These are phyloP conservation scores for Arge pagana DNA, from an alignment of 2,888 invertebrate genomes.

Conservation along the genomic window DNA sequence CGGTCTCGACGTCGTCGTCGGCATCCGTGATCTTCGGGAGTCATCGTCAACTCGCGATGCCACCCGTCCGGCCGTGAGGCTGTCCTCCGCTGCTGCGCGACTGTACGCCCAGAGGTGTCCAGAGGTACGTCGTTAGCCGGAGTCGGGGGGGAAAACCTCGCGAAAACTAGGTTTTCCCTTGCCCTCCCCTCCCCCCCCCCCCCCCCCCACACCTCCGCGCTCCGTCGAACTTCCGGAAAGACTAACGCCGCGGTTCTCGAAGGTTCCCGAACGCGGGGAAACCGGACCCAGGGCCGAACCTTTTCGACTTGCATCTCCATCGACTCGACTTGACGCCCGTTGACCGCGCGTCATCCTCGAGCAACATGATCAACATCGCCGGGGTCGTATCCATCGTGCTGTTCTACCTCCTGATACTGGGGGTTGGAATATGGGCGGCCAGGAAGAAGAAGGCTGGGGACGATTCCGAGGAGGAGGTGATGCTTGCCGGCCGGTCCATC, in stretches of 20 bases:
- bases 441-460: constrained; percentile 88
- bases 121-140: constrained; percentile 44
- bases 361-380: constrained; percentile 85
- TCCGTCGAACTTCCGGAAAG: background rate
- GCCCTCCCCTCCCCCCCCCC: constrained; percentile 1
- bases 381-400: constrained; percentile 93
- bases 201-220: background rate
- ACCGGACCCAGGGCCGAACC: constrained; percentile 49
- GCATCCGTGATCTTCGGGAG: constrained; percentile 41
- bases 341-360: constrained; percentile 49
- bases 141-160: constrained; percentile 10
- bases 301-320: constrained; percentile 50
- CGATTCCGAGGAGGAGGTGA: constrained; percentile 95
- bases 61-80: constrained; percentile 55
- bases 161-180: constrained; percentile 4
- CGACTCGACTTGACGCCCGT: constrained; percentile 53
- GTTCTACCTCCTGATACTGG: constrained; percentile 94
- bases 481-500: constrained; percentile 97
- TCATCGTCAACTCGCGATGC: constrained; percentile 52
- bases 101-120: constrained; percentile 55
- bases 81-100: constrained; percentile 58
- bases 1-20: constrained; percentile 31
- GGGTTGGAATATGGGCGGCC: constrained; percentile 96
- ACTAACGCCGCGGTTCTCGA: background rate
- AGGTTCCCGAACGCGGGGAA: constrained; percentile 53